A percentile compares a stretch with the other conserved stretches of the same genome.
These are phyloP conservation scores for Minunthozetes semirufus DNA, from an alignment of 2,888 invertebrate genomes.

Conservation along the genomic window DNA sequence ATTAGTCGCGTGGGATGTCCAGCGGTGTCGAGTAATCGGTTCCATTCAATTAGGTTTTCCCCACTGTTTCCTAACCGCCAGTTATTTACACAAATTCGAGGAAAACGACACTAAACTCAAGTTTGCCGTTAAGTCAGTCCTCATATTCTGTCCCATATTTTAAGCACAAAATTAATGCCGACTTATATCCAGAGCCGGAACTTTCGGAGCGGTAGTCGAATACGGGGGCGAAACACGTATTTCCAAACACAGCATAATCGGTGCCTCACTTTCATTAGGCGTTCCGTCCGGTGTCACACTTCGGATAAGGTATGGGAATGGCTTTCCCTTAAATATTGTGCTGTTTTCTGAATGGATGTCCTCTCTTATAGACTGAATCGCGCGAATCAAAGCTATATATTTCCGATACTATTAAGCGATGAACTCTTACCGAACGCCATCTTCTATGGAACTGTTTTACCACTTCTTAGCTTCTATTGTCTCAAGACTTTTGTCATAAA, in stretches of 20 bases:
- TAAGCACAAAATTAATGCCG: not conserved
- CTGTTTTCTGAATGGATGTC: too few relatives aligned
- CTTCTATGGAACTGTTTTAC: conserved; percentile 86
- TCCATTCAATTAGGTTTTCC: conserved; percentile 54
- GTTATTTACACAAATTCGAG: conserved; percentile 67
- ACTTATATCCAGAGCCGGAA: conserved; percentile 60
- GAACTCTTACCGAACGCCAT: conserved; percentile 80
- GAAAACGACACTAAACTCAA: conserved; percentile 70
- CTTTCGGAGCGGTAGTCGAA: conserved; percentile 76
- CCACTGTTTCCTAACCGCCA: conserved; percentile 48
- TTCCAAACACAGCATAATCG: conserved; percentile 77
- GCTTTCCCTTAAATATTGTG: too few relatives aligned
- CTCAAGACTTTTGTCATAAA: conserved; percentile 75
- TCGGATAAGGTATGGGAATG: conserved; percentile 64
- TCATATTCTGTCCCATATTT: not conserved
- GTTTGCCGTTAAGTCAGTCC: conserved; percentile 67
- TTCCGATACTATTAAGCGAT: conserved; percentile 84
- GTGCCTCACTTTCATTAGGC: conserved; percentile 76
- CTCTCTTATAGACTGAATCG: conserved; percentile 61
- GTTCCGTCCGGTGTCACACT: conserved; percentile 79
- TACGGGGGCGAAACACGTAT: conserved; percentile 89
- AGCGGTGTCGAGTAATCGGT: conserved; percentile 59
- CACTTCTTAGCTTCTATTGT: conserved; percentile 60
- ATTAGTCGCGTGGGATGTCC: conserved; percentile 68
- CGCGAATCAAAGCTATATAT: conserved; percentile 76